These are phyloP conservation scores for Ectropis grisescens DNA, from an alignment of 1,140 invertebrate genomes.

Conservation along the genomic window DNA sequence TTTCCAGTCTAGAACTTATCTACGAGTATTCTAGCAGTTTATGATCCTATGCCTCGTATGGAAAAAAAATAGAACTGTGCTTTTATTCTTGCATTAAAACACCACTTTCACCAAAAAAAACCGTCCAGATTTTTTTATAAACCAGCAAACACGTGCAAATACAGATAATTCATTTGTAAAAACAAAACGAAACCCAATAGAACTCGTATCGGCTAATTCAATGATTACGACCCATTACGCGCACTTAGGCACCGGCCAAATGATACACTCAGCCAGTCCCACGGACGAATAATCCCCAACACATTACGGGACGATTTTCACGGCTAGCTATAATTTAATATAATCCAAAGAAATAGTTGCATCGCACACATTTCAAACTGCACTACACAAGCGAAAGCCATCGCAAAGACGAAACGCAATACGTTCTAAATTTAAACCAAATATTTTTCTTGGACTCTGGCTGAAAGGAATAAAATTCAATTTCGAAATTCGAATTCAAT, in stretches of 20 bases:
- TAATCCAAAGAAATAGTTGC: conserved; percentile 67
- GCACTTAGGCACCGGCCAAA: conserved; percentile 47
- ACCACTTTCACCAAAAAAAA: no score
- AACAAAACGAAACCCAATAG: conserved; percentile 46
- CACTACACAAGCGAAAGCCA: conserved; percentile 21
- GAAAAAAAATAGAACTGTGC: no score
- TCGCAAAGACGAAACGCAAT: conserved; percentile 6
- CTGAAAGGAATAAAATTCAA: conserved; percentile 12
- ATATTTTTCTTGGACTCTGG: conserved; percentile 11
- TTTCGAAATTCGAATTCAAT: conserved; percentile 16
- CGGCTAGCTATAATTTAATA: conserved; percentile 68
- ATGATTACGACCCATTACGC: conserved; percentile 51
- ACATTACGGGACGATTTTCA: conserved; percentile 66
- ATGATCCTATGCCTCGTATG: no score
- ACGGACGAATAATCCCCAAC: conserved; percentile 54
- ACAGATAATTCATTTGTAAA: conserved; percentile 16
- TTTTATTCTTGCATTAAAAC: no score
- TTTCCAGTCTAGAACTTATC: no score
- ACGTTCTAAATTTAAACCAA: conserved; percentile 5
- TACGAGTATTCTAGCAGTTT: no score
- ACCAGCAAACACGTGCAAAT: no score
- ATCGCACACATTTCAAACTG: conserved; percentile 26
- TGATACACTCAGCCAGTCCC: conserved; percentile 54
- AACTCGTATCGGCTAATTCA: conserved; percentile 52
- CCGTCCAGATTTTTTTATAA: no score